phyloP scores from a whole-genome alignment of 1,140 invertebrate genomes.

The Papilio aristodemus region DNA sequence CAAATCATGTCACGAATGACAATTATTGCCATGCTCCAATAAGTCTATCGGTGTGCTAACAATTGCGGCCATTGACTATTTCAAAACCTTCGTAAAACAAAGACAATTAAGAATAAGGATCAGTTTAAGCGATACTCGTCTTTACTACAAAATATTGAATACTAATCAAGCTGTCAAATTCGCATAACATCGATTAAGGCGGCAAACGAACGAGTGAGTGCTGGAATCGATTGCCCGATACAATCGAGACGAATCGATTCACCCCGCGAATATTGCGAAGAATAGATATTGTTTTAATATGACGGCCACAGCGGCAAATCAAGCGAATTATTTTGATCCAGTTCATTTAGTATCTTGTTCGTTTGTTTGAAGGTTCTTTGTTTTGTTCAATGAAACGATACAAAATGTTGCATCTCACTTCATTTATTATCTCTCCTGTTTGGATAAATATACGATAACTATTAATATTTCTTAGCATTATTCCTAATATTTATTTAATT shows the following conservation, averaged over 20 bases:
- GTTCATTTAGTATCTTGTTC: slow-evolving; percentile 37
- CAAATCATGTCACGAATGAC: slow-evolving; percentile 63
- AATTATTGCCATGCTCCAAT: slow-evolving; percentile 72
- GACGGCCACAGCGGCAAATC: slow-evolving; percentile 51
- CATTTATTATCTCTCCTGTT: no score
- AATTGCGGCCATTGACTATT: slow-evolving; percentile 65
- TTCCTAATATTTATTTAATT: no score
- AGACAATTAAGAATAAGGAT: slow-evolving; percentile 57
- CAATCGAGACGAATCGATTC: slow-evolving; percentile 70
- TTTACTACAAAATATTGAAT: slow-evolving; percentile 32
- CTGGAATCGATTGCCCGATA: slow-evolving; percentile 57
- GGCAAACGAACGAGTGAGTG: slow-evolving; percentile 48
- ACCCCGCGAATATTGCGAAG: slow-evolving; percentile 59
- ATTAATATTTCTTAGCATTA: no score
- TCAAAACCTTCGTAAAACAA: slow-evolving; percentile 67
- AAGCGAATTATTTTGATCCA: slow-evolving; percentile 57
- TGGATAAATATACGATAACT: no score
- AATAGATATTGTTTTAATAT: slow-evolving; percentile 60
- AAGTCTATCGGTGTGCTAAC: slow-evolving; percentile 68
- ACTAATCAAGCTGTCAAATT: slow-evolving; percentile 17
- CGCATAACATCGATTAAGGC: slow-evolving; percentile 30
- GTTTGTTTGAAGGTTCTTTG: background rate
- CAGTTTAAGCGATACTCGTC: slow-evolving; percentile 47
- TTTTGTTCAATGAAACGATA: background rate
- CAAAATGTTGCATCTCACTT: no score